Evolutionary conservation across 1,140 invertebrate species (phyloP), one percentile per base, ranked within the genome.

Genomic region (Aleiodes sp.): DNA sequence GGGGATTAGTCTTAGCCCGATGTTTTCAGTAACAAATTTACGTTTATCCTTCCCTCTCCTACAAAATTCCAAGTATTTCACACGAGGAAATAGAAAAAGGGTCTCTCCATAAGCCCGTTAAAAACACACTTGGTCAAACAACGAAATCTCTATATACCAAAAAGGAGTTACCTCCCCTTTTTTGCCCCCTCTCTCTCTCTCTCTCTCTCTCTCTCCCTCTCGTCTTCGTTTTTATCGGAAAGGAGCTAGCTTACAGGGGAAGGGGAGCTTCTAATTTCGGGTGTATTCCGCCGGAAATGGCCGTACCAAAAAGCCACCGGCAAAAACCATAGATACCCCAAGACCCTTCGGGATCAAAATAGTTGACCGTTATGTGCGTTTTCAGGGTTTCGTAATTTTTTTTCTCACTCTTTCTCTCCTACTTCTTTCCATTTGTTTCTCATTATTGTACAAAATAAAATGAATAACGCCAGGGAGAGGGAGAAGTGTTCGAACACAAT

Each of bases 121-220:
- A n/a, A 62, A 21, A 24, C 60, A 33, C 60, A 62, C 60, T 62
- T 62, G 60, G 60, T 62, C 37, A 62, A 62, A 62, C 60, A 62
- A 37, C 21, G 46, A 37, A 62, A 37, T 62, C 60, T 33, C 57
- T 61, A 33, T 61, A 61, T n/a, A 29, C 33, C 37, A 2, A 62
- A 62, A 37, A 62, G 33, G 21, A 37, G 21, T 39, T 37, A 19
- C n/a, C 33, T 19, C 37, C 16, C 33, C 33, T 12, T 43, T 43
- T 43, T n/a, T n/a, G n/a, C n/a, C n/a, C n/a, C n/a, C n/a, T n/a
- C n/a, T n/a, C n/a, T n/a, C n/a, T n/a, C n/a, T n/a, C n/a, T n/a
- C n/a, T n/a, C n/a, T n/a, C n/a, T n/a, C n/a, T n/a, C n/a, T n/a
- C n/a, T n/a, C n/a, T n/a, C n/a, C n/a, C n/a, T n/a, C n/a, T 14